Evolutionary conservation across 2,797 vertebrate species (phyloP).

Genomic region (Catostomus latipinnis): DNA sequence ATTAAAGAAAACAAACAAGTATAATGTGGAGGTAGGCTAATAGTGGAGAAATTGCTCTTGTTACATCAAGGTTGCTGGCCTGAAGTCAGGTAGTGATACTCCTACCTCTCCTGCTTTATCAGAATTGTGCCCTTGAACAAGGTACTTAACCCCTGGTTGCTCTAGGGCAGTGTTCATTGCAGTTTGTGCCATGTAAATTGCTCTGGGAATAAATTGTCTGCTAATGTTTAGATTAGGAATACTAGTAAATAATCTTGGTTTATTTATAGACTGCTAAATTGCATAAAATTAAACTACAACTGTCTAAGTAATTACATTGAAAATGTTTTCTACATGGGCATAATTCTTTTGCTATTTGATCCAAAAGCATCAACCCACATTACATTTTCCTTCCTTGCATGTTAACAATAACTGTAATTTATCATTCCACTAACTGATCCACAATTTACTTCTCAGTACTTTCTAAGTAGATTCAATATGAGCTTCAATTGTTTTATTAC

Average conservation of each 20-base stretch:
- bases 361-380: too few species aligned
- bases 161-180: background rate
- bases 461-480: background rate
- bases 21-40: background rate
- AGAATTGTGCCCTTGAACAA: background rate
- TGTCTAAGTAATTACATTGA: background rate
- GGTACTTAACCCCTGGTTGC: background rate
- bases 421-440: background rate
- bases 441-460: too few species aligned
- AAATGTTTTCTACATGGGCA: background rate
- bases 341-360: background rate
- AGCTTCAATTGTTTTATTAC: too few species aligned
- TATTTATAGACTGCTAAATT: background rate
- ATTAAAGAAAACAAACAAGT: conserved; percentile 43
- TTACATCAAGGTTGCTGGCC: background rate
- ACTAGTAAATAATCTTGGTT: background rate
- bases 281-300: background rate
- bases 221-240: background rate
- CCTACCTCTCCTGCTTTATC: background rate
- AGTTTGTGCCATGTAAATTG: background rate
- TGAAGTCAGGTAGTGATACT: background rate
- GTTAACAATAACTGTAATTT: background rate
- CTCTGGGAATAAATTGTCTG: background rate
- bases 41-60: background rate
- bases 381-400: background rate